Evolutionary conservation across 2,888 invertebrate genomes (phyloP).

Genomic region (Rotaria magnacalcarata): DNA sequence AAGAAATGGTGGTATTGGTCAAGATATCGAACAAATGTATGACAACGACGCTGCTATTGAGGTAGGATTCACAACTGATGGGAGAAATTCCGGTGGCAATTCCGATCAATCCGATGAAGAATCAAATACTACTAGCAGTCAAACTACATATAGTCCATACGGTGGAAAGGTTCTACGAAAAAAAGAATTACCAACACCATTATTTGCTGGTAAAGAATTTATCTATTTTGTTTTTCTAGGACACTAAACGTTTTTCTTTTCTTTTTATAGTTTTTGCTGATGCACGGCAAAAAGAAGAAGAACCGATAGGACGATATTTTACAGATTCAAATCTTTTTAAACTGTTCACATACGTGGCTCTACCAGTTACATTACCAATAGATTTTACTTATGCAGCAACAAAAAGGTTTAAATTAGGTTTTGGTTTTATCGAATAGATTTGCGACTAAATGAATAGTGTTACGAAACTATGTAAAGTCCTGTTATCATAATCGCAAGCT

Average conservation of each 20-base stretch:
- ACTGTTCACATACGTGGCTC: background rate
- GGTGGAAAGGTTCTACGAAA: background rate
- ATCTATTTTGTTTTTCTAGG: background rate
- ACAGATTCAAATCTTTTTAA: background rate
- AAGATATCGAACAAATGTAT: background rate
- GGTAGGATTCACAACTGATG: background rate
- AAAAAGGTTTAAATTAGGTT: background rate
- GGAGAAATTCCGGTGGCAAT: background rate
- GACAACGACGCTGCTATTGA: background rate
- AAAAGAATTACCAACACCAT: constrained; percentile 19
- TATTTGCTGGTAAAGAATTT: background rate
- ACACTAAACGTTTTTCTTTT: background rate
- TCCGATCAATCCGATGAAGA: background rate
- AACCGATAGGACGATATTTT: background rate
- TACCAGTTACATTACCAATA: constrained; percentile 28
- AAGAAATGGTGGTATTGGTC: background rate
- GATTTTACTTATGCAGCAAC: background rate
- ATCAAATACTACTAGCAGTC: background rate
- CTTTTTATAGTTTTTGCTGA: background rate
- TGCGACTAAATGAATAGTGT: too few species aligned
- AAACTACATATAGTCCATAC: background rate
- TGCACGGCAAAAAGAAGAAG: constrained; percentile 16
- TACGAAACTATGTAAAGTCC: too few species aligned
- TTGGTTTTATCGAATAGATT: too few species aligned
- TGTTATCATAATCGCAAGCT: too few species aligned